Base-by-base conservation (phyloP, 2,888 invertebrate species). In the Meteorus cinctellus region DNA sequence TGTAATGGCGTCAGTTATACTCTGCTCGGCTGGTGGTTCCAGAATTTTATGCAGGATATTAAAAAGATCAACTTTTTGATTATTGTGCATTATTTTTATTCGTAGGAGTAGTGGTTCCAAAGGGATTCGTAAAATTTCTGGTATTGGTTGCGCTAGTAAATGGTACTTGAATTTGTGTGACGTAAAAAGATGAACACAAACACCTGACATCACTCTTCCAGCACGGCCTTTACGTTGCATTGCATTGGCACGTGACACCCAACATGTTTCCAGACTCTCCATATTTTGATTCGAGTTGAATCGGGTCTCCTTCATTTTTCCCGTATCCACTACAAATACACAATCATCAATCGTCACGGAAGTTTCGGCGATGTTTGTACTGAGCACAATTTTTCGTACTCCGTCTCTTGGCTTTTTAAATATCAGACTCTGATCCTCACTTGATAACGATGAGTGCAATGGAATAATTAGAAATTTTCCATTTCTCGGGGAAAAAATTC, bases 331-430 rank as follows among this genome's bases (percentile, higher is more conserved):
- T 1, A 98, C 98, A 87, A 95, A 98, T 0, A 97, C 96, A 82
- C 98, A 97, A 90, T 98, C 98, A 85, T 98, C 96, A 78, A 98
- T 97, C 6, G 98, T 98, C 8, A 98, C 94, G 0, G 97, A 97
- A 0, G 98, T 98, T 91, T 98, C 98, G 0, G 98, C 98, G 78
- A 98, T 96, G 86, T 98, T 98, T 0, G 98, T 98, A 12, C 92
- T 90, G 0, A 98, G 90, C 0, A 97, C 95, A 77, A 98, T 96
- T 92, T 98, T 98, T 48, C 98, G 91, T 27, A 93, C 92, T 0
- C 95, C 95, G 0, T 91, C 88, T 45, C 92, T 93, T 0, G 95
- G 92, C 81, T 93, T 94, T 83, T 93, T 93, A 85, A 94, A 94
- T 29, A 97, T 95, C 59, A 93, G 88, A 0, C 94, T 91, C 89